Conservation (phyloP, 2,797 vertebrate genomes). For the Anguilla marmorata region DNA sequence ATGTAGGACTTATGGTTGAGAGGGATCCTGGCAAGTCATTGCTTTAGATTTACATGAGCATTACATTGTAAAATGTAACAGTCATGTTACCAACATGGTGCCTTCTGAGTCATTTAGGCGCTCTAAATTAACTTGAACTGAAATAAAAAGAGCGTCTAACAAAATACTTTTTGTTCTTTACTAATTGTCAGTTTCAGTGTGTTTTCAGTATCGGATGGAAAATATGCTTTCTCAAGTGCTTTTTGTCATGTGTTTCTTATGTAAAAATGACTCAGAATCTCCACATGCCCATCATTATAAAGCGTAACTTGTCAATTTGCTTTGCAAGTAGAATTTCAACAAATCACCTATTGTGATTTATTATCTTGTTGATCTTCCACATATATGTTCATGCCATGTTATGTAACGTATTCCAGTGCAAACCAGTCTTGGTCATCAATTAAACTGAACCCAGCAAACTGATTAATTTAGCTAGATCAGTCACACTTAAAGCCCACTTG, state of each 20-base stretch:
- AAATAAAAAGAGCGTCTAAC: neutral
- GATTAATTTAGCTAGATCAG: neutral
- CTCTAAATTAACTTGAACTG: neutral
- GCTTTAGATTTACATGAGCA: too few relatives aligned
- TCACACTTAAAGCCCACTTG: neutral
- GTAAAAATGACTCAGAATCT: too few relatives aligned
- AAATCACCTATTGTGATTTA: neutral
- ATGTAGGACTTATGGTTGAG: neutral
- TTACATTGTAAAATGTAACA: neutral
- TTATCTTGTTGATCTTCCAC: neutral
- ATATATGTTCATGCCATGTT: neutral
- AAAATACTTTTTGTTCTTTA: neutral
- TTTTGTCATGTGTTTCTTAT: too few relatives aligned
- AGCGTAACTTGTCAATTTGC: too few relatives aligned
- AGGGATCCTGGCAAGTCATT: neutral
- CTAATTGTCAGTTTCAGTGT: too few relatives aligned
- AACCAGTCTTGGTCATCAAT: neutral
- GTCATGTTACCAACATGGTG: neutral
- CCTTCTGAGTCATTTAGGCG: neutral
- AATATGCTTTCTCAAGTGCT: too few relatives aligned
- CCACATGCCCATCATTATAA: too few relatives aligned
- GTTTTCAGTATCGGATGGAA: too few relatives aligned
- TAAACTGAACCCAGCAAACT: neutral
- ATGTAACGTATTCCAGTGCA: neutral
- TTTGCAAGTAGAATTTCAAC: too few relatives aligned